Base-by-base conservation (phyloP, 2,113 vertebrate species). In the Epinephelus fuscoguttatus region DNA sequence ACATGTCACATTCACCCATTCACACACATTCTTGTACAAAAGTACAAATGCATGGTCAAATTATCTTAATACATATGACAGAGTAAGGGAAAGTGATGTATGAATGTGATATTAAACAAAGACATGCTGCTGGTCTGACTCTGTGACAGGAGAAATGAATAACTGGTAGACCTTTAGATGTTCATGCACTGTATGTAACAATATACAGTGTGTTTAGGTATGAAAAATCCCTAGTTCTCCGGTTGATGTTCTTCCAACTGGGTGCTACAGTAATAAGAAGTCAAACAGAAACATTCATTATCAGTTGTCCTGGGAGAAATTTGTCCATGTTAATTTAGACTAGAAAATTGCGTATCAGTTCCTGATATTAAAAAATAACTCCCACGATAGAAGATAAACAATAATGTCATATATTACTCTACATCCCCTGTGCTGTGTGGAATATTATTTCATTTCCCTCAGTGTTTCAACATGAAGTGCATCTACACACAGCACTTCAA, bases 391-490 rank as follows among this genome's bases (percentile, higher is more conserved):
- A 57, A 66, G 45, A 71, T 67, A 67, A 84, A 91, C 84, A 86
- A 88, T 83, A 89, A 49, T 81, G 66, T 79, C 75, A 84, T 86
- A 84, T 87, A 87, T 89, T 73, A 84, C 82, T 76, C 74, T 75
- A n/a, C 73, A 82, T 84, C 86, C 81, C 80, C 79, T 62, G 78
- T 70, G 78, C 50, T 70, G 47, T 68, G 47, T n/a, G 9, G 61
- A 56, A 78, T 74, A 80, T 88, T 66, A 72, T 71, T 84, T 81
- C 72, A 80, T 78, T 80, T 68, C 60, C 37, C 11, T 85, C 69
- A 21, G 50, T 63, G 18, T 66, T 84, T 84, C 64, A 61, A 64
- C 68, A 69, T 69, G 74, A 75, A 37, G 23, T 37, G 37, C 78
- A 50, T 67, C 57, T 30, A 70, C 70, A 84, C 77, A 84, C 60